Evolutionary conservation across 2,888 invertebrate species (phyloP), one percentile per base, ranked within the genome.

Genomic region (Kuschelorhynchus macadamiae): DNA sequence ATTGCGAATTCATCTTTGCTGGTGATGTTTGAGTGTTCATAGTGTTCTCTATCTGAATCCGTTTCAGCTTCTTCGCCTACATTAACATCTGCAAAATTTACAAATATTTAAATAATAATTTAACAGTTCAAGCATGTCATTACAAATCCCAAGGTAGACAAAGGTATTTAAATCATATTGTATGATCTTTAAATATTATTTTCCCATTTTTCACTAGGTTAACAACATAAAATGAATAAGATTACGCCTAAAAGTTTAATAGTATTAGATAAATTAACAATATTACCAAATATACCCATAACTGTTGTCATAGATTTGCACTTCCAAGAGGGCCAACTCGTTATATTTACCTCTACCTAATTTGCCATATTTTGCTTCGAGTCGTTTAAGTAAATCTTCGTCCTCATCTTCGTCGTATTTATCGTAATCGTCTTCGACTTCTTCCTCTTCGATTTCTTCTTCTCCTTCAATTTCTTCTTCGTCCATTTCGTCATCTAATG

Each of bases 331-430:
- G n/a, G n/a, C n/a, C n/a, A n/a, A n/a, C n/a, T 12, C 88, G 88
- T 39, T 3, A 17, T 52, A 21, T 62, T 52, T 67, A 71, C 71
- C 71, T 67, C 71, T 63, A 5, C 67, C 71, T 57, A 92, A 81
- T 72, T 90, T 88, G 53, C 92, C 92, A 80, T 92, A 92, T 85
- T 91, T 91, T 20, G 88, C 90, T 79, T 92, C 92, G 62, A 92
- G 83, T 71, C 91, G 87, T 76, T 85, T 90, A 75, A 92, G 85
- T 47, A 92, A 83, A 71, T 92, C 91, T 4, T 87, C 87, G 78
- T 92, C 92, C 77, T 91, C 91, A 0, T 90, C 88, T 74, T 91
- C 90, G 11, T 78, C 78, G 55, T 77, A 74, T 25, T 74, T 80
- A 14, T 80, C 86, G 67, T 86, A 86, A 1, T 86, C 86, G 52